Conservation (phyloP, 2,888 invertebrate species). For the Pterostichus niger region DNA sequence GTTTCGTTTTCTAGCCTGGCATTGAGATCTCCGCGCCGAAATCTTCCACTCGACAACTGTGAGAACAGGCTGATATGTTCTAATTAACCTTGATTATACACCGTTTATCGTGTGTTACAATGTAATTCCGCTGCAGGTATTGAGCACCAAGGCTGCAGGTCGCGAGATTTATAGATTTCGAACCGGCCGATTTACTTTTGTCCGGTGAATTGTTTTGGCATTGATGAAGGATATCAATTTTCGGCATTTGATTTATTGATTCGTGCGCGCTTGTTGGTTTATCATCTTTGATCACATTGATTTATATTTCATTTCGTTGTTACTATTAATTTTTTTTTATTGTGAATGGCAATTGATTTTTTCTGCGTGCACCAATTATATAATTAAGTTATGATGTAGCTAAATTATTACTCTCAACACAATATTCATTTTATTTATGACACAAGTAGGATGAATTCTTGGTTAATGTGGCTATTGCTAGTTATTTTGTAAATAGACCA, state of each 20-base stretch:
- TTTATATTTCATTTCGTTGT: constrained; percentile 56
- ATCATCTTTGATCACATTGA: constrained; percentile 57
- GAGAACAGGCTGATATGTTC: constrained; percentile 59
- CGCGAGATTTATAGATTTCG: constrained; percentile 35
- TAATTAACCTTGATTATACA: constrained; percentile 59
- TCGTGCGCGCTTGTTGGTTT: constrained; percentile 55
- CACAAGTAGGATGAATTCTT: too few species aligned
- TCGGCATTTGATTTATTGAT: constrained; percentile 60
- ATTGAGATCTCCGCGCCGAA: constrained; percentile 49
- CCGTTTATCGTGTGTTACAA: constrained; percentile 52
- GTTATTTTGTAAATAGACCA: too few species aligned
- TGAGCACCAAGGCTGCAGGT: constrained; percentile 29
- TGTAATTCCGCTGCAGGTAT: constrained; percentile 42
- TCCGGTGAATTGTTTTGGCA: constrained; percentile 60
- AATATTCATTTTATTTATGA: too few species aligned
- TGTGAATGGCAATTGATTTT: constrained; percentile 41
- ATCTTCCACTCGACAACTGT: constrained; percentile 58
- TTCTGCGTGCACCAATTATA: constrained; percentile 24
- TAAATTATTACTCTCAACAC: too few species aligned
- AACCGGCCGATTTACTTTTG: constrained; percentile 56
- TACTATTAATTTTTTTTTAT: constrained; percentile 50
- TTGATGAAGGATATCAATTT: constrained; percentile 61
- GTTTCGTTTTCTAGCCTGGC: constrained; percentile 31
- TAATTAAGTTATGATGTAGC: constrained; percentile 10
- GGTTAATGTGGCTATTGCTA: too few species aligned